phyloP scores from a whole-genome alignment of 2,797 vertebrate genomes.

The Pelobates cultripes region DNA sequence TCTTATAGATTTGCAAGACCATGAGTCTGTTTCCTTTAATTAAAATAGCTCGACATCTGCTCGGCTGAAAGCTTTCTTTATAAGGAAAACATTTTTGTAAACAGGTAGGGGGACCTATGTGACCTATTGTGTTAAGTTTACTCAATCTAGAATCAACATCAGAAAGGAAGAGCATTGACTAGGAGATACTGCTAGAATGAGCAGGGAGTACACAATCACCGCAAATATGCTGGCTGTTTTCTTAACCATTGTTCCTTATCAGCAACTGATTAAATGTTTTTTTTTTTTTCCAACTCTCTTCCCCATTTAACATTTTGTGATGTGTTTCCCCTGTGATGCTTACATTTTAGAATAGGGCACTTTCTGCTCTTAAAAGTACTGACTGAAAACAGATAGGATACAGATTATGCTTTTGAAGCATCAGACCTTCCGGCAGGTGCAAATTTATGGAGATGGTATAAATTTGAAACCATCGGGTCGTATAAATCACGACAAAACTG shows the following conservation, averaged over 20 bases:
- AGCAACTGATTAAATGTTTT: slow-evolving; percentile 51
- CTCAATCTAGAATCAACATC: slow-evolving; percentile 52
- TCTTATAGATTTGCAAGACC: slow-evolving; percentile 7
- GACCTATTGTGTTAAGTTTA: slow-evolving; percentile 56
- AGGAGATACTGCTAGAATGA: slow-evolving; percentile 49
- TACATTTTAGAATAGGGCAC: slow-evolving; percentile 26
- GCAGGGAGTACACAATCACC: slow-evolving; percentile 44
- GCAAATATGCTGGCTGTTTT: slow-evolving; percentile 51
- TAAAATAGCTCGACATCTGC: slow-evolving; percentile 47
- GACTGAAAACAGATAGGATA: too few relatives aligned
- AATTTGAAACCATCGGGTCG: too few relatives aligned
- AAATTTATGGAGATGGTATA: too few relatives aligned
- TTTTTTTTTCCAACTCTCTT: too few relatives aligned
- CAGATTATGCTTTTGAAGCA: too few relatives aligned
- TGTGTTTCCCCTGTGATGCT: slow-evolving; percentile 42
- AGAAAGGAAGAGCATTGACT: slow-evolving; percentile 49
- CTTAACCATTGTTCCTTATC: slow-evolving; percentile 55
- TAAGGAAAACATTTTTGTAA: slow-evolving; percentile 55
- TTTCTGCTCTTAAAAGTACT: not conserved
- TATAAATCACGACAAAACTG: too few relatives aligned
- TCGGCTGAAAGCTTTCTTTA: slow-evolving; percentile 39
- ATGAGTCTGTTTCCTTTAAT: slow-evolving; percentile 46
- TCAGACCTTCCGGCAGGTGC: too few relatives aligned
- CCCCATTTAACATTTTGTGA: slow-evolving; percentile 18
- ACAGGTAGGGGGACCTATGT: slow-evolving; percentile 55